Evolutionary conservation across 2,888 invertebrate genomes (phyloP), one percentile per base, ranked within the genome.

Genomic region (Noctua comes): DNA sequence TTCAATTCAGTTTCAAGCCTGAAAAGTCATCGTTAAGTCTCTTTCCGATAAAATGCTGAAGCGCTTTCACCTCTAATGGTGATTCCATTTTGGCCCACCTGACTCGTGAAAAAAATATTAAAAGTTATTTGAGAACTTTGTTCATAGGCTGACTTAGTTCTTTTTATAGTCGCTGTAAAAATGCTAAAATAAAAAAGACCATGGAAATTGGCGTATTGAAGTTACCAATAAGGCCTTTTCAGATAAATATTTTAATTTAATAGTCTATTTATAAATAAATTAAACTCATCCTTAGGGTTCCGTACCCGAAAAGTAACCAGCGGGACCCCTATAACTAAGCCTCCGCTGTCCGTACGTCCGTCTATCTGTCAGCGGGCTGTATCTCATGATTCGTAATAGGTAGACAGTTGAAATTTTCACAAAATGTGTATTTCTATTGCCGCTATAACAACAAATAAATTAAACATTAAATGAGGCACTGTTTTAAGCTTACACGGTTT

Each of bases 11-110:
- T 93, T 95, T 93, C 92, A 93, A 93, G 92, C 94, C 92, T 93
- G 91, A 93, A 95, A 95, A 96, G 95, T 95, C 95, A 94, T 92
- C 92, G 92, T 93, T 95, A 96, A 96, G 96, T 94, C 94, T 93
- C 93, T 96, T 96, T 94, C 94, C 95, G 94, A 95, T 96, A 96
- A 95, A 94, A 93, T 91, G 91, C 84, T 89, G 90, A 90, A 76
- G 71, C 80, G 77, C 76, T 85, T 84, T 66, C 65, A 88, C 91
- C 91, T 93, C 92, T 94, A 93, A 94, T 93, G 80, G 85, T 79
- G 87, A 87, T 82, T 82, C 80, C 91, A 94, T 94, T 94, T 94
- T 89, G 82, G 86, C 88, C 91, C 90, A 91, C 91, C 91, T 92
- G 88, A 77, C 69, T 80, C 80, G 77, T 74, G 78, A 78, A 76